phyloP scores from a whole-genome alignment of 2,888 invertebrate genomes.

The Parapristionchus giblindavisi region DNA sequence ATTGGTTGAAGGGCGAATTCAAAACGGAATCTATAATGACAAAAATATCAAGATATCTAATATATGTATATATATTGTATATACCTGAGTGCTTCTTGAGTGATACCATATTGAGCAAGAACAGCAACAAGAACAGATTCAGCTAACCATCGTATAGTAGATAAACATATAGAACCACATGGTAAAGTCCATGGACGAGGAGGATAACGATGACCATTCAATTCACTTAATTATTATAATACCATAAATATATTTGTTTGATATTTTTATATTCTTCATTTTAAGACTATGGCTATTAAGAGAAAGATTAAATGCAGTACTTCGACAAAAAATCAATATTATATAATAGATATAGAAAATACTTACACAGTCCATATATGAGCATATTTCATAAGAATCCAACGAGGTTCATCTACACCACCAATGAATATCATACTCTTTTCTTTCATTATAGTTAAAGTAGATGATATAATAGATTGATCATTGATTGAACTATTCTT shows the following conservation, averaged over 20 bases:
- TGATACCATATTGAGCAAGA: slow-evolving; percentile 56
- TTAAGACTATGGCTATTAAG: no score
- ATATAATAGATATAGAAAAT: background rate
- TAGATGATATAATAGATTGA: no score
- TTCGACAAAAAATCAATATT: background rate
- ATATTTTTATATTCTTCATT: no score
- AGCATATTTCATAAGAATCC: slow-evolving; percentile 48
- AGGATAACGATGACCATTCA: slow-evolving; percentile 37
- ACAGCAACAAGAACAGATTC: slow-evolving; percentile 60
- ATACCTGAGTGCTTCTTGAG: slow-evolving; percentile 49
- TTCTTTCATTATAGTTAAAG: no score
- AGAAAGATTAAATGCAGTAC: no score
- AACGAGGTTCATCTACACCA: slow-evolving; percentile 61
- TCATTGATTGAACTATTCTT: slow-evolving; percentile 8
- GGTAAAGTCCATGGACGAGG: slow-evolving; percentile 64
- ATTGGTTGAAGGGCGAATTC: slow-evolving; percentile 62
- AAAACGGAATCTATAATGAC: slow-evolving; percentile 42
- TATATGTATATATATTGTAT: background rate
- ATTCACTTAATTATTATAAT: slow-evolving; percentile 7
- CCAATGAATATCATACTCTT: slow-evolving; percentile 44
- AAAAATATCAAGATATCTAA: background rate
- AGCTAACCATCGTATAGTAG: slow-evolving; percentile 61
- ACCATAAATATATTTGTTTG: no score
- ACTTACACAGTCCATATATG: slow-evolving; percentile 55
- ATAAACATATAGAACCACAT: slow-evolving; percentile 49